Base-by-base conservation (phyloP, 2,888 invertebrate genomes). In the Hirudinaria manillensis region DNA sequence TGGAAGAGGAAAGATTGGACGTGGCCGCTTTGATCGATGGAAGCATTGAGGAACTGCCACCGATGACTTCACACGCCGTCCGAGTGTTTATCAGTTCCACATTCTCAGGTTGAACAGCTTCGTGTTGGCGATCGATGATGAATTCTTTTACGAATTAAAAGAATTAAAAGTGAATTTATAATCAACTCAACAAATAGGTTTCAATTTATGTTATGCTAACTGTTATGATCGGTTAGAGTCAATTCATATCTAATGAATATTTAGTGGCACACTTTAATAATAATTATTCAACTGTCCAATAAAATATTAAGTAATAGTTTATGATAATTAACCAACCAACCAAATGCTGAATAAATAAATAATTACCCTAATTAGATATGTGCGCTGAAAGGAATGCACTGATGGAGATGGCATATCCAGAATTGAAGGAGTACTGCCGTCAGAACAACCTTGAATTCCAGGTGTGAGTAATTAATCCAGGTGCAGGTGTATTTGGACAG, bases 361-460 rank as follows among this genome's bases (percentile, higher is more conserved):
- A 19, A 24, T 45, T 75, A 16, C 27, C 16, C 10, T 70, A 67
- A 71, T 1, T 76, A 80, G 80, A 80, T 71, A 80, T 77, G 77
- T 70, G 74, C 24, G 71, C 75, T 24, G 80, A 80, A 73, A 70
- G 80, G n/a, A 80, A 80, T 74, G 78, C 77, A 16, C 70, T 80
- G 72, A 80, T 80, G 79, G 78, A 79, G 67, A 53, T 73, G 32
- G 75, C 75, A 19, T 80, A 79, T 75, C 80, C 81, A 0, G 76
- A 77, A 68, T 78, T 81, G 29, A 79, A 80, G 72, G 78, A 79
- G n/a, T 79, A 77, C 75, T 80, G 80, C 75, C 70, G 78, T n/a
- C 76, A 79, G 61, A 78, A 80, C 68, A 79, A 79, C 21, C 76
- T 80, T n/a, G 81, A 81, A 66, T 81, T 81, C 77, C 81, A 81